Evolutionary conservation across 2,888 invertebrate species (phyloP).

Genomic region (Caprella mutica): DNA sequence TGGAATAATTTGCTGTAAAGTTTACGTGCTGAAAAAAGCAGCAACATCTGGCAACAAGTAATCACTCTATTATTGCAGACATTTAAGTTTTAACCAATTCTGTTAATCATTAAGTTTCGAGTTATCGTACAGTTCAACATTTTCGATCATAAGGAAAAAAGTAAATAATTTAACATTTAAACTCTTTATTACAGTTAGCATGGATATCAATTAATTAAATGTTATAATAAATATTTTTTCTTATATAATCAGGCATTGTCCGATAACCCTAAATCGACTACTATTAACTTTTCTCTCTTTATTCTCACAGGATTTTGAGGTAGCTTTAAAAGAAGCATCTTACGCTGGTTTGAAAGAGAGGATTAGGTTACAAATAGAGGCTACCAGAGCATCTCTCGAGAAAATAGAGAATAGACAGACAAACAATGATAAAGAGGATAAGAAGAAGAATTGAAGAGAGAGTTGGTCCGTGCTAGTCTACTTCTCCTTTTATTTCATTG

Average conservation of each 20-base stretch:
- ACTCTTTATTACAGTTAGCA: too few relatives aligned
- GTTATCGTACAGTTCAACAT: too few relatives aligned
- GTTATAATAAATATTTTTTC: too few relatives aligned
- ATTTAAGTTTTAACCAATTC: too few relatives aligned
- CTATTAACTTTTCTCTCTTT: not conserved
- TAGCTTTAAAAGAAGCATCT: slow-evolving; percentile 40
- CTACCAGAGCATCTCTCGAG: slow-evolving; percentile 37
- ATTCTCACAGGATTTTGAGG: slow-evolving; percentile 36
- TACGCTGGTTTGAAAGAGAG: slow-evolving; percentile 62
- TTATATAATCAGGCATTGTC: too few relatives aligned
- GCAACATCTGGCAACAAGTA: not conserved
- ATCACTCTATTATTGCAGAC: too few relatives aligned
- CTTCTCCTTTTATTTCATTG: too few relatives aligned
- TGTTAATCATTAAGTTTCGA: too few relatives aligned
- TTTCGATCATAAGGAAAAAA: too few relatives aligned
- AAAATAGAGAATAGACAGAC: slow-evolving; percentile 18
- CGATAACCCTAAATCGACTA: not conserved
- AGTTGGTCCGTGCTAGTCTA: too few relatives aligned
- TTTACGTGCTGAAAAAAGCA: not conserved
- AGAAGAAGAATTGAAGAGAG: slow-evolving; percentile 9
- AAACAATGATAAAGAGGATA: not conserved
- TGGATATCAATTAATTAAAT: too few relatives aligned
- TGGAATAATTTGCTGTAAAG: not conserved
- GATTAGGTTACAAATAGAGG: slow-evolving; percentile 55
- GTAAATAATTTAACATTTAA: too few relatives aligned